Conservation (phyloP, 64 coral and sea anemone genomes). For the Montipora efflorescens region DNA sequence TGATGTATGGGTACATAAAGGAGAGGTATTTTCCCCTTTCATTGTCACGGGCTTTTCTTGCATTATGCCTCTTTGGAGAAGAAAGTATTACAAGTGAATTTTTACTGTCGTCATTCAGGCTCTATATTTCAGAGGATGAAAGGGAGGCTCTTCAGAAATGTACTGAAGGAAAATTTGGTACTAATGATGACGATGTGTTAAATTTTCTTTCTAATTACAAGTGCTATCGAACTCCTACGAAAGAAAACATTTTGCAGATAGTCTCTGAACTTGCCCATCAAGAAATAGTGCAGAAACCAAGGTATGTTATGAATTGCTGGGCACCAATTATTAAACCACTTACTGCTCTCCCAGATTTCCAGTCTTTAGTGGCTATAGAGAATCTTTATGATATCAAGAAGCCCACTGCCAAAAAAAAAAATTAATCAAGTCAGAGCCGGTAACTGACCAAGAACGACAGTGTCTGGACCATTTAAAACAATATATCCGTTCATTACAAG, state of each 20-base stretch:
- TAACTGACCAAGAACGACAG: slow-evolving; percentile 47
- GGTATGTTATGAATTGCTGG: slow-evolving; percentile 74
- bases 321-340: slow-evolving; percentile 52
- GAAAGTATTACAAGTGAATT: slow-evolving; percentile 31
- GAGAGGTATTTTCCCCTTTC: slow-evolving; percentile 73
- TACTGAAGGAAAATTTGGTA: slow-evolving; percentile 33
- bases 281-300: slow-evolving; percentile 69
- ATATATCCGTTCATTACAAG: slow-evolving; percentile 69
- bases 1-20: slow-evolving; percentile 59
- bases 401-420: slow-evolving; percentile 79
- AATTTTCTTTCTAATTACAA: slow-evolving; percentile 42
- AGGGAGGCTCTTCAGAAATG: slow-evolving; percentile 47
- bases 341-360: slow-evolving; percentile 27
- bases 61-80: slow-evolving; percentile 60
- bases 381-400: slow-evolving; percentile 69
- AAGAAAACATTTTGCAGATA: slow-evolving; percentile 45
- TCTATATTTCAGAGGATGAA: slow-evolving; percentile 64
- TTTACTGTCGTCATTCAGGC: slow-evolving; percentile 22
- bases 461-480: slow-evolving; percentile 69
- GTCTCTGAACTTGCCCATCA: slow-evolving; percentile 63
- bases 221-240: slow-evolving; percentile 30
- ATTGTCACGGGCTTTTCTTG: slow-evolving; percentile 66
- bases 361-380: slow-evolving; percentile 54
- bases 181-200: slow-evolving; percentile 55
- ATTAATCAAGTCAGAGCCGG: slow-evolving; percentile 54